Base-by-base conservation (phyloP, 1,140 invertebrate genomes). In the Drosophila orosa region DNA sequence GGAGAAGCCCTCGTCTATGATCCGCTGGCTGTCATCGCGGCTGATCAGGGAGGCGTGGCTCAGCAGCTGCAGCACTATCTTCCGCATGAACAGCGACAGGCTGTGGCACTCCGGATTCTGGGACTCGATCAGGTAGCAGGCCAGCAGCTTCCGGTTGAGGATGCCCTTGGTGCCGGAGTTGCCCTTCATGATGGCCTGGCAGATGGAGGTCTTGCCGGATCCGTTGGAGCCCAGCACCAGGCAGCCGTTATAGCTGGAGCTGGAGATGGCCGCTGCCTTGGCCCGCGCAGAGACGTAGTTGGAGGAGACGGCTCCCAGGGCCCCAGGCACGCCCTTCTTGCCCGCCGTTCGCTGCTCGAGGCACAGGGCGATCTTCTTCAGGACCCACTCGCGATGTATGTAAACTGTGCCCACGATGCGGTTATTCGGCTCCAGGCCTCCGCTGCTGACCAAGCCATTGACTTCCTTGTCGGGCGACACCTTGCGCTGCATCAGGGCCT, bases 331-430 rank as follows among this genome's bases (percentile, higher is more conserved):
- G 3, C 76, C 54, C 54, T 92, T 92, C 45, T 92, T 92, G 25
- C 91, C 83, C 3, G 84, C 94, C 0, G 95, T 95, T 48, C 96
- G 92, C 86, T 97, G 96, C 78, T 98, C 97, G 72, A 99, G 90
- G 72, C 97, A 98, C 78, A 98, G 96, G 3, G 95, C 95, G n/a
- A 99, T 94, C 92, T 99, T 99, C 90, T 97, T 96, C 80, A 99
- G 98, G 3, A 97, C 97, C 98, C 98, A 99, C 92, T 99, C 98
- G 15, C 98, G 94, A 45, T 92, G 90, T 35, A 92, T 92, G 44
- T 91, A 91, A 7, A 92, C 90, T 5, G 82, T 79, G 73, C 67
- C 81, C 9, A 87, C 63, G 19, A 79, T 67, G 8, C 80, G 69
- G n/a, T 78, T 57, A 22, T 56, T 77, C 9, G 56, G 17, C 40